These are phyloP conservation scores for Molossus molossus DNA, from an alignment of 2,797 vertebrate genomes.

Conservation along the genomic window DNA sequence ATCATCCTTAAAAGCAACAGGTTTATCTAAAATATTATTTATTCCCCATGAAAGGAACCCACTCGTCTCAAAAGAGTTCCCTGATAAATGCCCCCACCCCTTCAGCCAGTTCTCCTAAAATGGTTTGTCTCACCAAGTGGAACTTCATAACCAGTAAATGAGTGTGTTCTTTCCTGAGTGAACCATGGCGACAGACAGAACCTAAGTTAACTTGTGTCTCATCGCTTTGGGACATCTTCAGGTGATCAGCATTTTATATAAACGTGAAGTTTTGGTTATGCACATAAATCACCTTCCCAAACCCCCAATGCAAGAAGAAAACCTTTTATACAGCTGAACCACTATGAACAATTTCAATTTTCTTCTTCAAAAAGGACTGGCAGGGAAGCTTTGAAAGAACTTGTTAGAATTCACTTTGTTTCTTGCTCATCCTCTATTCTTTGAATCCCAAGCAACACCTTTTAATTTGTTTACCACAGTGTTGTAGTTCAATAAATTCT, in stretches of 20 bases:
- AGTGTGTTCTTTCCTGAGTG: background rate
- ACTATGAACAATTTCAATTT: conserved; percentile 46
- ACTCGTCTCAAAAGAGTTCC: background rate
- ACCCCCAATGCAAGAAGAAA: background rate
- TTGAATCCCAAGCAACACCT: background rate
- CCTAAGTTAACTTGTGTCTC: background rate
- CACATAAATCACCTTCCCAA: conserved; percentile 17
- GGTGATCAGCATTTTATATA: background rate
- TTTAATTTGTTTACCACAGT: background rate
- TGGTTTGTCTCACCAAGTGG: background rate
- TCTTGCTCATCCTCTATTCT: background rate
- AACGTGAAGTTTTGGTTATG: background rate
- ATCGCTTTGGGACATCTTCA: conserved; percentile 52
- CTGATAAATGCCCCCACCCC: background rate
- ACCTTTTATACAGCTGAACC: background rate
- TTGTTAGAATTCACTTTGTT: conserved; percentile 66
- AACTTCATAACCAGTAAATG: no score
- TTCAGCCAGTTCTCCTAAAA: background rate
- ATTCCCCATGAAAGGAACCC: conserved; percentile 29
- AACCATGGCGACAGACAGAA: background rate
- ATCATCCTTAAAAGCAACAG: background rate
- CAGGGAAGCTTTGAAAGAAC: conserved; percentile 60
- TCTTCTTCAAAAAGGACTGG: conserved; percentile 57
- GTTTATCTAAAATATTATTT: background rate
- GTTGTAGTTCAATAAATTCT: background rate